These are phyloP conservation scores for Gnathonemus echidnorhynchus DNA, from an alignment of 2,113 vertebrate species.

Conservation along the genomic window DNA sequence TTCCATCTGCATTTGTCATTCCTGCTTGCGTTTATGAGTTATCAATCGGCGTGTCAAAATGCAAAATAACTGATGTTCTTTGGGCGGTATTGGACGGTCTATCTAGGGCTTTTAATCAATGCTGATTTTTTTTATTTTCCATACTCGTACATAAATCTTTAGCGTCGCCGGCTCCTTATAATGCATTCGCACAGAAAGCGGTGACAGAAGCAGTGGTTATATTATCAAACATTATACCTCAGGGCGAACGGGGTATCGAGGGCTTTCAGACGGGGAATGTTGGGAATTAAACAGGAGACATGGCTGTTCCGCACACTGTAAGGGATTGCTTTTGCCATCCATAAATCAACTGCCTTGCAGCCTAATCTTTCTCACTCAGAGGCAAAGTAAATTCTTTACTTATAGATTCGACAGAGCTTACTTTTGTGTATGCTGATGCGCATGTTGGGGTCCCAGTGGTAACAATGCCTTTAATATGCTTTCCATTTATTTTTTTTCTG, in stretches of 20 bases:
- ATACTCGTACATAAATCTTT: slow-evolving; percentile 95
- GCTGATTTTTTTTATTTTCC: slow-evolving; percentile 92
- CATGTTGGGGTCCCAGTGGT: slow-evolving; percentile 46
- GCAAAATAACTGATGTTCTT: slow-evolving; percentile 99
- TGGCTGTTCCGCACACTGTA: slow-evolving; percentile 65
- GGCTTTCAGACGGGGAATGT: slow-evolving; percentile 79
- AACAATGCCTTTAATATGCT: slow-evolving; percentile 68
- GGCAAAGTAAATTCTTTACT: slow-evolving; percentile 71
- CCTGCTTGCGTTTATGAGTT: slow-evolving; percentile 94
- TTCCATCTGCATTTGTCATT: slow-evolving; percentile 98
- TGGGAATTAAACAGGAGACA: slow-evolving; percentile 72
- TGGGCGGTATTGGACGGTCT: slow-evolving; percentile 94
- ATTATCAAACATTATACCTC: slow-evolving; percentile 98
- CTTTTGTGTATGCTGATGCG: slow-evolving; percentile 47
- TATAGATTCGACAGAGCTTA: slow-evolving; percentile 43
- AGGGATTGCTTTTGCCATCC: slow-evolving; percentile 82
- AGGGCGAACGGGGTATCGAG: slow-evolving; percentile 85
- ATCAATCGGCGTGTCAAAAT: slow-evolving; percentile 99
- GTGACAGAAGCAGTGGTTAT: slow-evolving; percentile 94
- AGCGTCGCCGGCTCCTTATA: slow-evolving; percentile 80
- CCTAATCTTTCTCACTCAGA: slow-evolving; percentile 83
- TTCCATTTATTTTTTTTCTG: slow-evolving; percentile 65
- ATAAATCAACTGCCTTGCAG: slow-evolving; percentile 86
- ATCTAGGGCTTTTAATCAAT: slow-evolving; percentile 99
- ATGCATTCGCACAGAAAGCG: slow-evolving; percentile 81